Conservation (phyloP, 2,113 vertebrate genomes). For the Pelecanoides urinatrix region DNA sequence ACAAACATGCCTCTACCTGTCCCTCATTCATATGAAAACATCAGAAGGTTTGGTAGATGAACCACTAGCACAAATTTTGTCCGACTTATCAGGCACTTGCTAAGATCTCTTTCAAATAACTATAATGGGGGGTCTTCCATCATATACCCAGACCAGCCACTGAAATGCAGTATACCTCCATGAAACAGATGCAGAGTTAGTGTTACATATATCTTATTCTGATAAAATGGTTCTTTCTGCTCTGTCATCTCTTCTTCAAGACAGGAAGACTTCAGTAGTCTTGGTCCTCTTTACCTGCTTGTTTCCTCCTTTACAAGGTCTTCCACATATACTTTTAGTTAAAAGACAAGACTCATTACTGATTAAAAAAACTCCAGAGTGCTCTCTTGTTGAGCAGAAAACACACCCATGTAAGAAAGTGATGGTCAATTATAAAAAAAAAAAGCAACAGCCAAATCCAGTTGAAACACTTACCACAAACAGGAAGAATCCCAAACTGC, state of each 20-base stretch:
- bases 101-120: neutral
- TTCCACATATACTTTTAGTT: neutral
- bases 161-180: neutral
- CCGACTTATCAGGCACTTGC: neutral
- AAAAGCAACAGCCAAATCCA: neutral
- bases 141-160: neutral
- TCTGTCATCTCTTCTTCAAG: neutral
- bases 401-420: neutral
- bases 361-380: neutral
- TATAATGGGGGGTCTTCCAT: rapidly evolving
- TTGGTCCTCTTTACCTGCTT: neutral
- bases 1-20: neutral
- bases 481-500: neutral
- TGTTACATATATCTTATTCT: neutral
- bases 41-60: neutral
- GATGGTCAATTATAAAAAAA: neutral
- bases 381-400: neutral
- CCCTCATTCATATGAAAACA: neutral
- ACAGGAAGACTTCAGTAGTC: neutral
- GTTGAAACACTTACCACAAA: neutral
- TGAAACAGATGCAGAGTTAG: neutral
- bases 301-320: neutral
- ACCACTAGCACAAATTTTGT: neutral
- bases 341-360: neutral
- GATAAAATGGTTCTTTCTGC: neutral